These are phyloP conservation scores for Zoanthus gigantus DNA, from an alignment of 92 coral and sea anemone genomes.

Conservation along the genomic window DNA sequence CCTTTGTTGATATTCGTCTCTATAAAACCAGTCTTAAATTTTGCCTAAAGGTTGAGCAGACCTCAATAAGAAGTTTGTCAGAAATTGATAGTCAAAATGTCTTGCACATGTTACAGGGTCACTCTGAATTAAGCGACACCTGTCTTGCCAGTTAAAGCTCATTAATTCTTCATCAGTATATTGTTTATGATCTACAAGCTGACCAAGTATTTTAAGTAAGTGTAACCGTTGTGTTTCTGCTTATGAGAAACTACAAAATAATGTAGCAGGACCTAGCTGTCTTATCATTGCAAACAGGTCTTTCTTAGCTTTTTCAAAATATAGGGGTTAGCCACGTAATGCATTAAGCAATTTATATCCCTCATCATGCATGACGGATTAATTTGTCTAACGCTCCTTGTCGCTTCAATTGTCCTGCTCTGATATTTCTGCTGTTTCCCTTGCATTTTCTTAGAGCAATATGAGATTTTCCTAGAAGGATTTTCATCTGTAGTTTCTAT, in stretches of 20 bases:
- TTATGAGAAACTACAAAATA: too few species aligned
- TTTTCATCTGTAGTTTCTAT: neutral
- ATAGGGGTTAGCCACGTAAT: neutral
- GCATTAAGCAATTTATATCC: neutral
- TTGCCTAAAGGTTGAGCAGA: too few species aligned
- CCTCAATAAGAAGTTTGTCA: too few species aligned
- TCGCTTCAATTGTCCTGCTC: neutral
- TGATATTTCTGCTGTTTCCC: neutral
- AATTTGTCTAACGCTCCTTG: neutral
- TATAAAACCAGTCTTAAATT: too few species aligned
- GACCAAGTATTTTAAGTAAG: neutral
- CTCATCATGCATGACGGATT: neutral
- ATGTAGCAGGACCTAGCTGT: too few species aligned
- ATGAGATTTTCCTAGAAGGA: neutral
- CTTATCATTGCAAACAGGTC: neutral
- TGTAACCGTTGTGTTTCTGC: too few species aligned
- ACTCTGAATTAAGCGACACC: too few species aligned
- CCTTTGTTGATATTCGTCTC: too few species aligned
- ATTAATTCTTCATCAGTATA: neutral
- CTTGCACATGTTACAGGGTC: too few species aligned
- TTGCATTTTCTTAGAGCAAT: neutral
- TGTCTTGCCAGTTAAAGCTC: slow-evolving; percentile 5
- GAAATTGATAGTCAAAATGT: neutral
- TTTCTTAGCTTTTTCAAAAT: neutral
- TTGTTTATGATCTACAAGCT: too few species aligned